Evolutionary conservation across 2,888 invertebrate genomes (phyloP), one percentile per base, ranked within the genome.

Genomic region (Autographa gamma): DNA sequence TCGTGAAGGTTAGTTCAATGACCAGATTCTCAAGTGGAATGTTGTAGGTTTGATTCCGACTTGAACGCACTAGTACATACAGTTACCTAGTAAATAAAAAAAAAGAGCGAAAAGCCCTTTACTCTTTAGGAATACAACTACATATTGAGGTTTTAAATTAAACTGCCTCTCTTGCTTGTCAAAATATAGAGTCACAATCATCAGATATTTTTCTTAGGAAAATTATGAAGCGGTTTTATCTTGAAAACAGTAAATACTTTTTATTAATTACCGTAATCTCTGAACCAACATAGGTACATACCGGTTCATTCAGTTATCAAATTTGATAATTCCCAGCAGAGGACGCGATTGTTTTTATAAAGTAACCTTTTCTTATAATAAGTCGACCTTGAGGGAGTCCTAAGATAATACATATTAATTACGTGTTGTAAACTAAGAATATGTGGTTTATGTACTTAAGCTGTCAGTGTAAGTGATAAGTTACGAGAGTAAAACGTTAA

Each of bases 351-450:
- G 34, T 71, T 70, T 74, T 67, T 58, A 58, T 54, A 64, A 31
- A 52, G 43, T 72, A 63, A 76, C 66, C 70, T 74, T 62, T 76
- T 61, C 63, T 70, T 77, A 63, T 63, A 41, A 76, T 62, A 63
- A 62, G 52, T n/a, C 18, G 60, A 80, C 81, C 81, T 82, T 82
- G 83, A 63, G 80, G 70, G 68, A 80, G 74, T 77, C 69, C 83
- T 77, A 72, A 77, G 73, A 77, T 80, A 73, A 79, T 75, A 70
- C 66, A 73, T 74, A 73, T 43, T 71, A 60, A 68, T 70, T 19
- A 61, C 62, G 34, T 63, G 73, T 63, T 68, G 76, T 80, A 78
- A 76, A 70, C 73, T 60, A 69, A 48, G 48, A 32, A 75, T 66
- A 70, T 64, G 41, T 59, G 59, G 1, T 60, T 13, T 77, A 64